Percentiles rank a stretch among this genome's conserved stretches.
phyloP scores from a whole-genome alignment of 2,888 invertebrate genomes.

The Abrostola tripartita region DNA sequence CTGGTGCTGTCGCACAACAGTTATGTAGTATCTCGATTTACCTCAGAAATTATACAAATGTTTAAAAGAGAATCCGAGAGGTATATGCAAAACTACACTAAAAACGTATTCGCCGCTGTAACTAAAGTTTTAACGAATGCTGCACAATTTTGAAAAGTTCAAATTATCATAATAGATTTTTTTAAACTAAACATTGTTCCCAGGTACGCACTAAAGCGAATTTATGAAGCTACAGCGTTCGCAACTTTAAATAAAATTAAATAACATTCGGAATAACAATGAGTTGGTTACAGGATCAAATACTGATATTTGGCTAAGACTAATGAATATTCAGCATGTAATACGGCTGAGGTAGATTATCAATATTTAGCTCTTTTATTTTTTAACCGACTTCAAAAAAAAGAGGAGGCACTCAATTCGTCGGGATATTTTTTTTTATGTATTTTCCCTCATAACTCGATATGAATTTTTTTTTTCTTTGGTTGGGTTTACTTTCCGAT shows the following conservation, averaged over 20 bases:
- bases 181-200: not conserved
- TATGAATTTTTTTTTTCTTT: too few relatives aligned
- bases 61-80: not conserved
- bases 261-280: not conserved
- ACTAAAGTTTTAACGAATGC: constrained; percentile 1
- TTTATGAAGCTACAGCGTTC: not conserved
- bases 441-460: too few relatives aligned
- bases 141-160: not conserved
- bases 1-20: not conserved
- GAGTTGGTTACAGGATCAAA: not conserved
- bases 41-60: not conserved
- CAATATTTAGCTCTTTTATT: not conserved
- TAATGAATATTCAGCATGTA: not conserved
- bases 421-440: too few relatives aligned
- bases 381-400: too few relatives aligned
- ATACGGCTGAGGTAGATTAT: not conserved
- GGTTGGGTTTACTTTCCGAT: too few relatives aligned
- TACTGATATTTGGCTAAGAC: not conserved
- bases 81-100: not conserved
- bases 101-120: not conserved
- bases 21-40: not conserved
- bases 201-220: not conserved
- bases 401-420: too few relatives aligned
- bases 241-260: not conserved
- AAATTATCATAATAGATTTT: not conserved